Conservation (phyloP, 2,113 vertebrate species). For the Erpornis zantholeuca region DNA sequence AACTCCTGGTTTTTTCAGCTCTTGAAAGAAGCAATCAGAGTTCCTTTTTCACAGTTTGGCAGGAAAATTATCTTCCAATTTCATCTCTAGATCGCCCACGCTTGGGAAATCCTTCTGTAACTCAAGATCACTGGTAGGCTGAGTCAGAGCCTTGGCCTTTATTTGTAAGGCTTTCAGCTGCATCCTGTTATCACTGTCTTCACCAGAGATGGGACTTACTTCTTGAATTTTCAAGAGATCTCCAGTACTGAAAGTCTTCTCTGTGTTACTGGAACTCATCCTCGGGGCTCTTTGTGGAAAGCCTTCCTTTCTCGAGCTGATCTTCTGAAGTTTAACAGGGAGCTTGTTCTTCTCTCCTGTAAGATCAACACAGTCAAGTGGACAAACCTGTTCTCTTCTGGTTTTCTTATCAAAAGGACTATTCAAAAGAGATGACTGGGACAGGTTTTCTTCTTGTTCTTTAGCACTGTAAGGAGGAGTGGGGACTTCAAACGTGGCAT, state of each 20-base stretch:
- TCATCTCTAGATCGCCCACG: slow-evolving; percentile 27
- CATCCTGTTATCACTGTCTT: slow-evolving; percentile 68
- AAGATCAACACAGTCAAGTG: slow-evolving; percentile 69
- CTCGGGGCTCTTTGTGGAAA: slow-evolving; percentile 68
- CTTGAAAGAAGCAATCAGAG: slow-evolving; percentile 66
- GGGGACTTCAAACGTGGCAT: slow-evolving; percentile 85
- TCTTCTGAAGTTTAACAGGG: slow-evolving; percentile 81
- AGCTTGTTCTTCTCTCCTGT: slow-evolving; percentile 72
- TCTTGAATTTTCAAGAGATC: slow-evolving; percentile 80
- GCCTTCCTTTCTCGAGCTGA: slow-evolving; percentile 76
- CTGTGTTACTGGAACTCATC: slow-evolving; percentile 53
- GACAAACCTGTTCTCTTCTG: slow-evolving; percentile 76
- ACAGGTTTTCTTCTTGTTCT: slow-evolving; percentile 83
- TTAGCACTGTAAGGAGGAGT: slow-evolving; percentile 85
- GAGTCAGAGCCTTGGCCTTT: slow-evolving; percentile 72
- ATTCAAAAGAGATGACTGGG: slow-evolving; percentile 63
- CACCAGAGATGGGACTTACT: slow-evolving; percentile 66
- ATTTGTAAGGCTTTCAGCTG: slow-evolving; percentile 72
- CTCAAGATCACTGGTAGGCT: slow-evolving; percentile 75
- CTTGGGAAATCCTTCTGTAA: slow-evolving; percentile 63
- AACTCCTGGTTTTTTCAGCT: not conserved
- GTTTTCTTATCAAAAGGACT: slow-evolving; percentile 58
- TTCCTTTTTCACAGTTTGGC: slow-evolving; percentile 78
- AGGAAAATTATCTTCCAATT: slow-evolving; percentile 77
- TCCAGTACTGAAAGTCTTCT: slow-evolving; percentile 77